Evolutionary conservation across 1,140 invertebrate genomes (phyloP).

Genomic region (Pseudomyrmex cubaensis): DNA sequence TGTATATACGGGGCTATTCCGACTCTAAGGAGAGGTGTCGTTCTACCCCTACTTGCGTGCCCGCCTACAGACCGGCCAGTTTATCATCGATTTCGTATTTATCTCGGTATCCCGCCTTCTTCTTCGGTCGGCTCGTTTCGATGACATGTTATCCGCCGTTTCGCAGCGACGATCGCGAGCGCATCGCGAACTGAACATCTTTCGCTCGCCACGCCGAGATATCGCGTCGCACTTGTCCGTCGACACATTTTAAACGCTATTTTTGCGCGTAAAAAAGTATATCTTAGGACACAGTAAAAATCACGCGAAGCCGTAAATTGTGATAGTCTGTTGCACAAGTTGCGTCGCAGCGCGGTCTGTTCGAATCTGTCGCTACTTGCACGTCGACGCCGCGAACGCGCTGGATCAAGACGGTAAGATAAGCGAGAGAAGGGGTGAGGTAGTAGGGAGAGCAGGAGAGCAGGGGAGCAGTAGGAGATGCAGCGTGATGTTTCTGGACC

Average conservation of each 20-base stretch:
- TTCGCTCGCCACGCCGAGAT: not conserved
- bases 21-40: slow-evolving; percentile 77
- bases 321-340: not conserved
- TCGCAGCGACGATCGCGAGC: slow-evolving; percentile 45
- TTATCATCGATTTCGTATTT: slow-evolving; percentile 75
- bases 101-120: slow-evolving; percentile 72
- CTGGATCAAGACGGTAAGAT: slow-evolving; percentile 66
- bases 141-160: slow-evolving; percentile 68
- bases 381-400: slow-evolving; percentile 59
- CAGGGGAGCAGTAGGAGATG: slow-evolving; percentile 67
- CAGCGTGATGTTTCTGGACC: slow-evolving; percentile 82
- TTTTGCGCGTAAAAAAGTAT: not conserved
- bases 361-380: slow-evolving; percentile 58
- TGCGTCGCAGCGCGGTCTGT: not conserved
- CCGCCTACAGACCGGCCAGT: slow-evolving; percentile 69
- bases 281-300: no score
- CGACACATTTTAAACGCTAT: not conserved
- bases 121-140: slow-evolving; percentile 69
- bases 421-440: slow-evolving; percentile 55
- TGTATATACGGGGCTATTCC: slow-evolving; percentile 73
- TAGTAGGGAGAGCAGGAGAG: slow-evolving; percentile 68
- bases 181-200: slow-evolving; percentile 6
- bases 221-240: no score
- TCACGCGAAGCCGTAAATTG: not conserved
- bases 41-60: slow-evolving; percentile 68